Evolutionary conservation across 2,113 vertebrate genomes (phyloP), one percentile per base, ranked within the genome.

Genomic region (Nematolebias whitei): DNA sequence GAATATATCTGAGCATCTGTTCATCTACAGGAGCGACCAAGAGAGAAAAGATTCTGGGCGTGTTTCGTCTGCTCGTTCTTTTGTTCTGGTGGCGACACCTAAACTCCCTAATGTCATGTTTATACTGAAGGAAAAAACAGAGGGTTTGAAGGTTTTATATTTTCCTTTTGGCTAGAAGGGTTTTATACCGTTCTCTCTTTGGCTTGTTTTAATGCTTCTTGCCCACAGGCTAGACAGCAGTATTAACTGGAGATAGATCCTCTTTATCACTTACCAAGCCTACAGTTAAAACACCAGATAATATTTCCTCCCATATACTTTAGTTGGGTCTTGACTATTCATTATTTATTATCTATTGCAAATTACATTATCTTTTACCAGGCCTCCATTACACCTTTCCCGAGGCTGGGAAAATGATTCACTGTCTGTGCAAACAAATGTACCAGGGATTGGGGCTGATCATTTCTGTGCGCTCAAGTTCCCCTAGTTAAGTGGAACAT

Each of bases 341-440:
- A 90, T 90, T 91, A 89, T 91, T 90, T 85, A 90, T 90, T 82
- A 91, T 91, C 90, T 89, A 74, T 82, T 91, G 85, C 84, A 89
- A 87, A 90, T 90, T 86, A 89, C 88, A 90, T 91, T 90, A 91
- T 91, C 85, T 89, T 87, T 91, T 86, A 88, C 79, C 83, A 64
- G 80, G 79, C 88, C 83, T 89, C 86, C 90, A 87, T 91, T 91
- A 89, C 90, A 81, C 82, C 71, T 78, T 85, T 84, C 80, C 82
- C 23, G 72, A 85, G 90, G 88, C 87, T 64, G 76, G 66, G 71
- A 69, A 79, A 84, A 80, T 87, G 87, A 88, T 81, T 90, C 85
- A 74, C 48, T 12, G 74, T 65, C 58, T 75, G 64, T 50, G 78
- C 66, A 68, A 63, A 77, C 68, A 64, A 76, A 53, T 62, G 63